Percentiles rank a stretch among this genome's conserved stretches.
phyloP scores from a whole-genome alignment of 2,797 vertebrate species.

The Picus viridis region DNA sequence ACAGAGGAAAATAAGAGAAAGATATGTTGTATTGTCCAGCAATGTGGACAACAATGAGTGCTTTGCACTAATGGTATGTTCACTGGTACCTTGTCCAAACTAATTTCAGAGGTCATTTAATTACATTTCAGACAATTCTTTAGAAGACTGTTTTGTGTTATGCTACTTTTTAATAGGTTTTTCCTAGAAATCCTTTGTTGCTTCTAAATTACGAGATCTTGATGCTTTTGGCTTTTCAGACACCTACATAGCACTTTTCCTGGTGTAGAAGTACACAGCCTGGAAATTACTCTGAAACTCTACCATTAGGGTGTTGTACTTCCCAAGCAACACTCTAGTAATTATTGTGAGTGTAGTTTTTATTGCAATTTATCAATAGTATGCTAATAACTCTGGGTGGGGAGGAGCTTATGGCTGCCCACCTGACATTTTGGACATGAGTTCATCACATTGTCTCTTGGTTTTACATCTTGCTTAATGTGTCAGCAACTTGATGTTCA shows the following conservation, averaged over 20 bases:
- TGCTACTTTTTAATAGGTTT: background rate
- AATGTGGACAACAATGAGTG: background rate
- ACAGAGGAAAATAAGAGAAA: background rate
- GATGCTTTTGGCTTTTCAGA: background rate
- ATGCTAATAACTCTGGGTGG: background rate
- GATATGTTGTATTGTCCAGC: background rate
- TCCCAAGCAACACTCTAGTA: background rate
- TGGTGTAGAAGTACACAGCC: background rate
- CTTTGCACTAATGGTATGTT: background rate
- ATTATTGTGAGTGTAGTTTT: background rate
- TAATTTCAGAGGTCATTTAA: conserved; percentile 10
- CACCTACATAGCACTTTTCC: background rate
- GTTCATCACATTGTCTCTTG: background rate
- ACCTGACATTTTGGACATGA: background rate
- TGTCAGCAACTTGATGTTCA: background rate
- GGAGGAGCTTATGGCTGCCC: background rate
- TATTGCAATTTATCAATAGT: background rate
- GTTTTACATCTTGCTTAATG: background rate
- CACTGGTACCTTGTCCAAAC: background rate
- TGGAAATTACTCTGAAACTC: background rate
- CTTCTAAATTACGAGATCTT: background rate
- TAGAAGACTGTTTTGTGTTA: background rate
- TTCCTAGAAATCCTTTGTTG: background rate
- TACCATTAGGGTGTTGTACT: background rate
- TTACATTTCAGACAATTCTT: background rate